A percentile compares a stretch with the other conserved stretches of the same genome.
Conservation (phyloP, 2,888 invertebrate species). For the Myopa tessellatipennis region DNA sequence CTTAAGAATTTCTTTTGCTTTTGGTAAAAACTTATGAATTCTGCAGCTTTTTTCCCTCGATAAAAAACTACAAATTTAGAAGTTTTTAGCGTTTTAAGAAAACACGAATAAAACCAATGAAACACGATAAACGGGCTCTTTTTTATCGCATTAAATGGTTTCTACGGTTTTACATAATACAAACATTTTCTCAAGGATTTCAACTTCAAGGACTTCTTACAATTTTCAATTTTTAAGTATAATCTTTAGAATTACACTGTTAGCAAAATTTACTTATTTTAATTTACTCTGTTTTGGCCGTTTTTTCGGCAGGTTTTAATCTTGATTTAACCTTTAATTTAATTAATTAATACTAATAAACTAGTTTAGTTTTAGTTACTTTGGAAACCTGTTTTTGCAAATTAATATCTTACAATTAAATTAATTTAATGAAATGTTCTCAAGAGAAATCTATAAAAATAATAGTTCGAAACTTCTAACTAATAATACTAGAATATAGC, state of each 20-base stretch:
- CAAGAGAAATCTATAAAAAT: slow-evolving; percentile 9
- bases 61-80: slow-evolving; percentile 1
- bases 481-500: slow-evolving; percentile 14
- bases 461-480: slow-evolving; percentile 10
- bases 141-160: slow-evolving; percentile 60
- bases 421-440: slow-evolving; percentile 16
- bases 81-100: neutral
- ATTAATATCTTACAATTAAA: slow-evolving; percentile 29
- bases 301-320: neutral
- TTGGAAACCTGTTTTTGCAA: neutral
- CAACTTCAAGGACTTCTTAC: neutral
- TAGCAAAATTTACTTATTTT: neutral
- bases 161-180: neutral
- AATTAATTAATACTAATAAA: neutral
- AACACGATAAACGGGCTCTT: slow-evolving; percentile 66
- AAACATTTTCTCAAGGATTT: too few relatives aligned
- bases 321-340: neutral
- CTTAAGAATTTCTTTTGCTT: neutral
- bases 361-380: neutral
- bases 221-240: slow-evolving; percentile 6
- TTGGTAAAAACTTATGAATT: slow-evolving; percentile 1
- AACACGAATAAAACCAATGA: slow-evolving; percentile 43
- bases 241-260: neutral
- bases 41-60: neutral
- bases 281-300: neutral